Base-by-base conservation (phyloP, 1,140 invertebrate genomes). In the Maconellicoccus hirsutus region DNA sequence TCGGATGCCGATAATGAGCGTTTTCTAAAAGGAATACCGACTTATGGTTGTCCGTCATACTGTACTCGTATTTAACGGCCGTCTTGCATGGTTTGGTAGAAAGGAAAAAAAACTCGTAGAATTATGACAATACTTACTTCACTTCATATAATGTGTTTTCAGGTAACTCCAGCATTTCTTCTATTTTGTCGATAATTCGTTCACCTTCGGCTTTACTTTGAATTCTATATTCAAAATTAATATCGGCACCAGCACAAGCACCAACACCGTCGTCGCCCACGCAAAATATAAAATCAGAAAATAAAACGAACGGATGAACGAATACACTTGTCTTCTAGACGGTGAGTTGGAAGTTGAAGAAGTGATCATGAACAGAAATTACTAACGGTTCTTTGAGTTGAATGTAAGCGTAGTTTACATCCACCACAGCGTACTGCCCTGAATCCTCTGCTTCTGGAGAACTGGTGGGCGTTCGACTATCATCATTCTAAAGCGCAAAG, bases 321-420 rank as follows among this genome's bases (percentile, higher is more conserved):
- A n/a, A n/a, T n/a, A n/a, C n/a, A n/a, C n/a, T n/a, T n/a, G n/a
- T n/a, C n/a, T n/a, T n/a, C n/a, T n/a, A n/a, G n/a, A n/a, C n/a
- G n/a, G n/a, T n/a, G n/a, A n/a, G n/a, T n/a, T n/a, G n/a, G n/a
- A n/a, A n/a, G n/a, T n/a, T n/a, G n/a, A n/a, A n/a, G n/a, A n/a
- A n/a, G n/a, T n/a, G n/a, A 52, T 52, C n/a, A 52, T 2, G 42
- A 8, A 52, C n/a, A 8, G 42, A 8, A 3, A 52, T 52, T 52
- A 16, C 7, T 22, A 75, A 87, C 85, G 81, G 81, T 74, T 86
- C 82, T 74, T 87, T 84, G 73, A 89, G 86, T 70, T 82, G 78
- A 16, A 92, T 83, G 75, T 87, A 90, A 0, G 88, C 84, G 72
- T 85, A 87, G 73, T 86, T 85, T 38, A 85, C 82, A 75, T 90